Percentiles rank a stretch among this genome's conserved stretches.
Conservation (phyloP, 2,797 vertebrate species). For the Cuniculus paca region DNA sequence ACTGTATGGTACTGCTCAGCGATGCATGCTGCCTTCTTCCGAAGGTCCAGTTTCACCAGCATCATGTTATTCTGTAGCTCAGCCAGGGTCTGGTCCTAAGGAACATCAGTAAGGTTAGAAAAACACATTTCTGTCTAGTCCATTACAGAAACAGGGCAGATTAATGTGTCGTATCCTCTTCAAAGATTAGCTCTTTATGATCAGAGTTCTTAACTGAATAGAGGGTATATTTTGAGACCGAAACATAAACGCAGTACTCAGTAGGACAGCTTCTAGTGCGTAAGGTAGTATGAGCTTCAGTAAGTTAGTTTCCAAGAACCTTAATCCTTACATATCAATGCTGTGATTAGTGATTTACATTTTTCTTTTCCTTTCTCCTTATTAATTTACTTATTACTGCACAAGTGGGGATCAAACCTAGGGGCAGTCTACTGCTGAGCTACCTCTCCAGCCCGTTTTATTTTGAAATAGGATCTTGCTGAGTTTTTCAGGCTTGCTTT, state of each 20-base stretch:
- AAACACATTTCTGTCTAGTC: constrained; percentile 41
- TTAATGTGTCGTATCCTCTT: not conserved
- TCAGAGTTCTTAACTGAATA: constrained; percentile 34
- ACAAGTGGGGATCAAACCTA: not conserved
- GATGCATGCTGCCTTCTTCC: constrained; percentile 93
- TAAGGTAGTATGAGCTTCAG: not conserved
- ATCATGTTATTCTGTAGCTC: constrained; percentile 97
- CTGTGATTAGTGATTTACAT: not conserved
- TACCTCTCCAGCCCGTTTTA: not conserved
- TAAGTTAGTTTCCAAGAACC: not conserved
- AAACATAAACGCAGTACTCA: constrained; percentile 13
- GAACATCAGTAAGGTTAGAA: constrained; percentile 58
- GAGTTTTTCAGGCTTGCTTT: not conserved
- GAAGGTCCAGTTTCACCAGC: constrained; percentile 96
- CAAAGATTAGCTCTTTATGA: constrained; percentile 30
- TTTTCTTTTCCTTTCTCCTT: not conserved
- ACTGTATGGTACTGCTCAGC: constrained; percentile 90
- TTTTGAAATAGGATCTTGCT: not conserved
- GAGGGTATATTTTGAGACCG: constrained; percentile 1
- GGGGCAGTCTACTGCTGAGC: not conserved
- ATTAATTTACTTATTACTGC: not conserved
- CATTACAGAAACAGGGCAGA: constrained; percentile 35
- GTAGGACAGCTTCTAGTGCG: not conserved
- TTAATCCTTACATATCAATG: not conserved
- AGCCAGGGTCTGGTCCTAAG: constrained; percentile 95